A percentile compares a stretch with the other conserved stretches of the same genome.
These are phyloP conservation scores for Phaonia tiefii DNA, from an alignment of 2,888 invertebrate species.

Conservation along the genomic window DNA sequence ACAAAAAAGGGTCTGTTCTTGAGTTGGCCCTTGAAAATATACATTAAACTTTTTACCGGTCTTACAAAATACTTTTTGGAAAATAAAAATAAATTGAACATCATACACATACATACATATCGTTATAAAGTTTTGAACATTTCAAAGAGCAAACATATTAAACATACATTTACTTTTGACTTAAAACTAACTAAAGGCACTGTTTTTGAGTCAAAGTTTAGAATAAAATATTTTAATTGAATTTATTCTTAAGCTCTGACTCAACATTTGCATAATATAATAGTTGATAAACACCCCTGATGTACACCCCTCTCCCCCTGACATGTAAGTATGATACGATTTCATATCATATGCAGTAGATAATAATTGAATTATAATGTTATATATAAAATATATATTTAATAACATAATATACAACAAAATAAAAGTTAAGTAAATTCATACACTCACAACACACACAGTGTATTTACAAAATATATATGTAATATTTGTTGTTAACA, in stretches of 20 bases:
- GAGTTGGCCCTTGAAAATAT: too few species aligned
- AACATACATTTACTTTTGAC: slow-evolving; percentile 14
- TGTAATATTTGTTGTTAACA: slow-evolving; percentile 71
- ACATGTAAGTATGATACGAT: too few species aligned
- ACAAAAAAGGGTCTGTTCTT: too few species aligned
- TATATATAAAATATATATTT: slow-evolving; percentile 52
- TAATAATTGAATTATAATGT: slow-evolving; percentile 40
- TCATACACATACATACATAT: slow-evolving; percentile 18
- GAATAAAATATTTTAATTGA: too few species aligned
- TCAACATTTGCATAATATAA: too few species aligned
- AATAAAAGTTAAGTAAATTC: slow-evolving; percentile 72
- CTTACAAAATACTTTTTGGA: too few species aligned
- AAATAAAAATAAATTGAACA: background rate
- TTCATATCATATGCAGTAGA: slow-evolving; percentile 57
- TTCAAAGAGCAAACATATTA: slow-evolving; percentile 4
- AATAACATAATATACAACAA: slow-evolving; percentile 58
- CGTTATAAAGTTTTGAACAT: slow-evolving; percentile 22
- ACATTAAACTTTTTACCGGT: too few species aligned
- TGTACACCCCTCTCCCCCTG: too few species aligned
- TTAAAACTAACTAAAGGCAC: slow-evolving; percentile 45
- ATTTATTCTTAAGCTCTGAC: too few species aligned
- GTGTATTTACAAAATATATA: slow-evolving; percentile 65
- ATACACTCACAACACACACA: slow-evolving; percentile 67
- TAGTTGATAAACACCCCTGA: too few species aligned
- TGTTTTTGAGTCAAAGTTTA: too few species aligned